Conservation (phyloP, 2,113 vertebrate species). For the Irena cyanogastra region DNA sequence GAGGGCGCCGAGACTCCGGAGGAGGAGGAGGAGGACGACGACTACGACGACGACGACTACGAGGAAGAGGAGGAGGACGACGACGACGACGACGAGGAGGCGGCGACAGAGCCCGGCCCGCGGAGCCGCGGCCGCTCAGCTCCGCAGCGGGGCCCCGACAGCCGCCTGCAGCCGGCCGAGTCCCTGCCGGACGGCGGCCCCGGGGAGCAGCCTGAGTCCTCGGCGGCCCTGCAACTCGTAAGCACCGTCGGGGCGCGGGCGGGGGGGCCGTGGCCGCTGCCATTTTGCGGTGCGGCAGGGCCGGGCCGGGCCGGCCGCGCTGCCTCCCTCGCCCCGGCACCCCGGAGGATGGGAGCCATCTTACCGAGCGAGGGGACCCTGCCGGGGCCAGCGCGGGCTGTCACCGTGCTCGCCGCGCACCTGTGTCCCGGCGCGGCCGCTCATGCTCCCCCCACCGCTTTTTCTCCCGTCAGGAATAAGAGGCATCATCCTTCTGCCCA, state of each 20-base stretch:
- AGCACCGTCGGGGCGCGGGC: slow-evolving; percentile 49
- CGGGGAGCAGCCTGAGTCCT: slow-evolving; percentile 58
- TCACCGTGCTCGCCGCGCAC: background rate
- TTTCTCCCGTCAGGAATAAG: too few relatives aligned
- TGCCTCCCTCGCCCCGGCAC: background rate
- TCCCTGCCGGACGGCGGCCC: background rate
- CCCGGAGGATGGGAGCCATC: slow-evolving; percentile 2
- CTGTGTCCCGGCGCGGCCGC: background rate
- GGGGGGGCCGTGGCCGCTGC: background rate
- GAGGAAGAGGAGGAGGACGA: slow-evolving; percentile 50
- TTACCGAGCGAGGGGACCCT: background rate
- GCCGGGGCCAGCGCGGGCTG: background rate
- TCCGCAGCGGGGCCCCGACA: background rate
- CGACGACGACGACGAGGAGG: background rate
- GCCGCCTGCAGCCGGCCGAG: background rate
- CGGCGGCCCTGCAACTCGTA: slow-evolving; percentile 74
- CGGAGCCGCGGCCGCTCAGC: slow-evolving; percentile 24
- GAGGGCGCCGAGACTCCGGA: slow-evolving; percentile 30
- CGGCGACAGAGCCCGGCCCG: slow-evolving; percentile 37
- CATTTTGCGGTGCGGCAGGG: slow-evolving; percentile 5
- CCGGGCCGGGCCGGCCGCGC: background rate
- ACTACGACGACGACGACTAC: slow-evolving; percentile 10
- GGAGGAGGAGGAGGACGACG: slow-evolving; percentile 49
- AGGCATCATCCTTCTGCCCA: background rate
- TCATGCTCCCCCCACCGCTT: background rate